A percentile compares a stretch with the other conserved stretches of the same genome.
These are phyloP conservation scores for Hoplodrina ambigua DNA, from an alignment of 2,888 invertebrate species.

Conservation along the genomic window DNA sequence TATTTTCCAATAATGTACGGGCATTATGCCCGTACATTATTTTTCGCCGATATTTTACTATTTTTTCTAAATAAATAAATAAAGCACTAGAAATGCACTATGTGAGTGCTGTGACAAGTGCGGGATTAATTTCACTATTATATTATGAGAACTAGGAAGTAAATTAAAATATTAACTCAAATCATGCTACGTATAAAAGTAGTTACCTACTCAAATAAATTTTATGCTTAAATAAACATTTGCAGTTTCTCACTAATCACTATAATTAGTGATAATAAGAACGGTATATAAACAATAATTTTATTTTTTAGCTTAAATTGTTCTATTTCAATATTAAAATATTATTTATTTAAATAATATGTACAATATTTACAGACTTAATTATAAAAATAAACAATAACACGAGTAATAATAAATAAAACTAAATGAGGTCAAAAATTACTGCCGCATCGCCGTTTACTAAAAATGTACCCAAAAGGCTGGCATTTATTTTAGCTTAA, in stretches of 20 bases:
- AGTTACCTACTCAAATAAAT: not conserved
- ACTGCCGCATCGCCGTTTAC: no score
- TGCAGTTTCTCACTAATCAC: not conserved
- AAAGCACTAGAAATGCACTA: slow-evolving; percentile 54
- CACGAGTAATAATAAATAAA: no score
- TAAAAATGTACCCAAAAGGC: no score
- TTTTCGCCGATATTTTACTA: slow-evolving; percentile 40
- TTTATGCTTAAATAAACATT: not conserved
- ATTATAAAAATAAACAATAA: no score
- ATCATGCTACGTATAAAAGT: not conserved
- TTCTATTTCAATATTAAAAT: no score
- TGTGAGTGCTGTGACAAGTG: slow-evolving; percentile 32
- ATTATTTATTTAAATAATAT: no score
- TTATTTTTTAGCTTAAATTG: no score
- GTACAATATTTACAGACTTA: no score
- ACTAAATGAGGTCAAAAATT: no score
- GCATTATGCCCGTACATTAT: not conserved
- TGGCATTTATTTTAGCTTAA: not conserved
- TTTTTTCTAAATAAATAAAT: slow-evolving; percentile 48
- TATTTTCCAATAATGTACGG: no score
- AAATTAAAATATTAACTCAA: no score
- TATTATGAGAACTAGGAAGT: not conserved
- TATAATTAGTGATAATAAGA: slow-evolving; percentile 3
- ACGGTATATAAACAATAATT: no score
- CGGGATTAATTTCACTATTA: slow-evolving; percentile 43